Base-by-base conservation (phyloP, 2,113 vertebrate species). In the Herpailurus yagouaroundi region DNA sequence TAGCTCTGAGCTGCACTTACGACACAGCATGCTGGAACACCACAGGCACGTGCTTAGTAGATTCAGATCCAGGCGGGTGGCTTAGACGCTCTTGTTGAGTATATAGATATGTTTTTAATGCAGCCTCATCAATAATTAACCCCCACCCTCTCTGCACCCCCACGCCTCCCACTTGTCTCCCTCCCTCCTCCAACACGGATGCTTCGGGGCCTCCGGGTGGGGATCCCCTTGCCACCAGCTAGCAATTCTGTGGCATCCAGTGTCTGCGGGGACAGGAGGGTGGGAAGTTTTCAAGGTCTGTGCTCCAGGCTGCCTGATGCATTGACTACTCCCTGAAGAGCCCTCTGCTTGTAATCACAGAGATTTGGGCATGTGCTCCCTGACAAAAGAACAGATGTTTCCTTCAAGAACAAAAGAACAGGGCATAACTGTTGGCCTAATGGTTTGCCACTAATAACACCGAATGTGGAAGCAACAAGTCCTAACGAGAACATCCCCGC, bases 311-410 rank as follows among this genome's bases (percentile, higher is more conserved):
- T 83, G 88, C 13, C 1, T 25, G 89, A 92, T 82, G 60, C 52
- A 48, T 27, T 73, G 50, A 50, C 83, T 91, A 1, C 66, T 95
- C 95, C 93, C 91, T 8, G 16, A 76, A 95, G 95, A 81, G 96
- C 80, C 80, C 27, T 87, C 31, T 55, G 91, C 95, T 92, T 82
- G 48, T 84, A 97, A 91, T 93, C 19, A 25, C 68, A 45, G 41
- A 36, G 69, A 13, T 94, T 96, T 94, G 4, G 50, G 97, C 94
- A 90, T 19, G 57, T 96, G 86, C 41, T 94, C 92, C 48, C 92
- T 71, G 94, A 97, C 92, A 91, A 64, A 96, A 91, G 92, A 95
- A 93, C 96, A 98, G 97, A 98, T 97, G 97, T 98, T 97, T 98
- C 97, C 96, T 96, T 80, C 85, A 81, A 97, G 86, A 95, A 98